These are phyloP conservation scores for Caenorhabditis virilis DNA, from an alignment of 2,888 invertebrate species.

Conservation along the genomic window DNA sequence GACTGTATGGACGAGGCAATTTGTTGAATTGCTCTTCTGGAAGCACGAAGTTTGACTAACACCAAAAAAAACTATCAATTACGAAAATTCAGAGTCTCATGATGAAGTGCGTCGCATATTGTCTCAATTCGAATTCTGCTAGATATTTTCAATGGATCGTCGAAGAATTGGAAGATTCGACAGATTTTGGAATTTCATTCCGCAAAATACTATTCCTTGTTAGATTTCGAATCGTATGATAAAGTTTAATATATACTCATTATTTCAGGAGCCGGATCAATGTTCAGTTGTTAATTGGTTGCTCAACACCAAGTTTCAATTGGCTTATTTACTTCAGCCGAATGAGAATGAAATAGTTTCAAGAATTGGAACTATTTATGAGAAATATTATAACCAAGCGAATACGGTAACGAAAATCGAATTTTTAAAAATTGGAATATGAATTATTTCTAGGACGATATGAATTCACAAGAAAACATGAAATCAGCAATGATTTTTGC, in stretches of 20 bases:
- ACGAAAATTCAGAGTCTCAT: neutral
- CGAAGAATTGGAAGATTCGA: slow-evolving; percentile 9
- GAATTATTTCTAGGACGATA: neutral
- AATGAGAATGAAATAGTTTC: neutral
- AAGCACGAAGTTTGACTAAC: slow-evolving; percentile 11
- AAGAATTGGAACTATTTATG: slow-evolving; percentile 1
- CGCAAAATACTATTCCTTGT: slow-evolving; percentile 1
- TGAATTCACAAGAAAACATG: neutral
- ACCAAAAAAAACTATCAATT: neutral
- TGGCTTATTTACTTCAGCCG: neutral
- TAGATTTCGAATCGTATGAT: neutral
- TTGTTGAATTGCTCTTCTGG: slow-evolving; percentile 7
- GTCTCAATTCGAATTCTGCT: slow-evolving; percentile 12
- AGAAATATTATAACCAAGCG: neutral
- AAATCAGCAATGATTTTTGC: slow-evolving; percentile 9
- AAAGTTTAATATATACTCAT: neutral
- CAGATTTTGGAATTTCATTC: slow-evolving; percentile 6
- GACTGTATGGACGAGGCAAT: slow-evolving; percentile 10
- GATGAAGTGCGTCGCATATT: slow-evolving; percentile 10
- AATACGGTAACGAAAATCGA: too few species aligned
- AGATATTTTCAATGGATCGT: slow-evolving; percentile 8
- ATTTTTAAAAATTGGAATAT: neutral
- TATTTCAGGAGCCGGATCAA: slow-evolving; percentile 10
- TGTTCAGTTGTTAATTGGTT: slow-evolving; percentile 26
- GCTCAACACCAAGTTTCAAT: slow-evolving; percentile 13